Conservation (phyloP, 2,888 invertebrate species). For the Dicranocentrus wangi region DNA sequence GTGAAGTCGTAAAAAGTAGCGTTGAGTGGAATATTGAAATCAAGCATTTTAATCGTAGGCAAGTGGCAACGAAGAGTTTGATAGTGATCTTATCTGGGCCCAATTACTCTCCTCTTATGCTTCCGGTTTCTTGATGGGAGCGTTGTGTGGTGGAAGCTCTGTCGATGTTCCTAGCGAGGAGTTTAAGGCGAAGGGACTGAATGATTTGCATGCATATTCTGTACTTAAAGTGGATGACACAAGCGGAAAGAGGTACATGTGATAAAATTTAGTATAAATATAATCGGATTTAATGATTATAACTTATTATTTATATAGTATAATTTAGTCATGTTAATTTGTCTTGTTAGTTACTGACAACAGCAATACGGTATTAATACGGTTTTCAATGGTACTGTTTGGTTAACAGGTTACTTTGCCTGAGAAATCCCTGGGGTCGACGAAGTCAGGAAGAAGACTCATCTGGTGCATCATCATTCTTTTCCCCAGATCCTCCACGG, state of each 20-base stretch:
- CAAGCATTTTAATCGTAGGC: not conserved
- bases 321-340: no score
- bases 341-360: no score
- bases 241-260: slow-evolving; percentile 77
- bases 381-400: no score
- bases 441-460: slow-evolving; percentile 98
- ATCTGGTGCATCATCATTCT: slow-evolving; percentile 84
- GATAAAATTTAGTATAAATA: not conserved
- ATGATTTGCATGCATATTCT: slow-evolving; percentile 97
- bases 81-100: slow-evolving; percentile 96
- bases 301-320: not conserved
- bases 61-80: slow-evolving; percentile 83
- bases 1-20: no score
- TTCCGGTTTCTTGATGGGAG: slow-evolving; percentile 97
- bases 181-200: slow-evolving; percentile 90
- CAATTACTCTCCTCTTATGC: slow-evolving; percentile 90
- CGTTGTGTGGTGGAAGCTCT: slow-evolving; percentile 94
- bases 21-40: slow-evolving; percentile 74
- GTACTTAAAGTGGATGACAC: slow-evolving; percentile 92
- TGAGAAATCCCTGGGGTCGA: slow-evolving; percentile 99
- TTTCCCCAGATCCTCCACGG: slow-evolving; percentile 85
- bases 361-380: no score
- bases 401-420: slow-evolving; percentile 81
- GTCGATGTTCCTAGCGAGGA: slow-evolving; percentile 92
- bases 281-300: not conserved